Base-by-base conservation (phyloP, 2,797 vertebrate genomes). In the Lagorchestes hirsutus region DNA sequence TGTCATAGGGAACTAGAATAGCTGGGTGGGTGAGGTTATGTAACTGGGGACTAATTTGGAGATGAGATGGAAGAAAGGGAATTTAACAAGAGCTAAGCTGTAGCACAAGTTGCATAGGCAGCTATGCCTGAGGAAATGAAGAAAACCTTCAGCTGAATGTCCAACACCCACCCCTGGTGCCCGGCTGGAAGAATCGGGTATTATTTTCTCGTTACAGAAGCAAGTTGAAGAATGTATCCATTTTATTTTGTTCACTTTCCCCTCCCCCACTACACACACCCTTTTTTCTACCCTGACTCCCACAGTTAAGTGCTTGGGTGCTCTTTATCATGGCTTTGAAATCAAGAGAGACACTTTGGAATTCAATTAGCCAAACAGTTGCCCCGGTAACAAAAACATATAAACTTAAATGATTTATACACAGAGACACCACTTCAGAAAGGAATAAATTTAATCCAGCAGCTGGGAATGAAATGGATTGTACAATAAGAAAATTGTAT, bases 351-450 rank as follows among this genome's bases (percentile, higher is more conserved):
- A 98, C 97, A 97, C 98, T 98, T 98, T 95, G 97, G 98, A 99
- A 99, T 99, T 98, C 98, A 98, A 99, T 99, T 98, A 99, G 98
- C 98, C 98, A 98, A 98, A 97, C 97, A 94, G 98, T 98, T 99
- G 96, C 98, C 98, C 98, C 95, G 98, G 98, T 98, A 99, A 99
- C 98, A 74, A 98, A 98, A 98, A 98, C 98, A 98, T 97, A 98
- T 97, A 98, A 98, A 98, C 98, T 97, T 98, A 98, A 98, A 99
- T 98, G 98, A 99, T 99, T 98, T 98, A 98, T 98, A 98, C 97
- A 58, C 74, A n/a, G 95, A 98, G 98, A 98, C 97, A 98, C 98
- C 97, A 97, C 97, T 98, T 98, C 98, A 98, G 97, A 98, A 98
- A 98, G 97, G 98, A 98, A 99, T 98, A 98, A 98, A 98, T 98